phyloP scores from a whole-genome alignment of 2,888 invertebrate species.

The Sepiola atlantica region DNA sequence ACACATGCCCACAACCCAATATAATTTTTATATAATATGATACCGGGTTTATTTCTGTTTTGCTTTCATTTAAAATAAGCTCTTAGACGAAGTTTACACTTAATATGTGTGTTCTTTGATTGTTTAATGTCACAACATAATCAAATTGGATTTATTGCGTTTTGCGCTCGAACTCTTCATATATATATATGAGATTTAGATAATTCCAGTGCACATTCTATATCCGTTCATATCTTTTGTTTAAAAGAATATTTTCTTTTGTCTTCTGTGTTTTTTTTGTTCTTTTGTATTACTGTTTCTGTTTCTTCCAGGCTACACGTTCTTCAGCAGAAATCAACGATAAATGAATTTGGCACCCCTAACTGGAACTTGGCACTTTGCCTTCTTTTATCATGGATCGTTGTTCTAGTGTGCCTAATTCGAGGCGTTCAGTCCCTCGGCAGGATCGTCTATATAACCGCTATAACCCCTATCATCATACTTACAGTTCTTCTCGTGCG shows the following conservation, averaged over 20 bases:
- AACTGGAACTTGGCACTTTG: constrained; percentile 70
- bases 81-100: no score
- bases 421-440: constrained; percentile 74
- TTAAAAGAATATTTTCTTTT: neutral
- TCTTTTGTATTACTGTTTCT: neutral
- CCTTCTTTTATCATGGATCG: constrained; percentile 71
- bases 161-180: no score
- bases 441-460: constrained; percentile 76
- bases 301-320: constrained; percentile 67
- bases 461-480: constrained; percentile 76
- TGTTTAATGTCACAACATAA: no score
- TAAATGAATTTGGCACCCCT: constrained; percentile 70
- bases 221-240: no score
- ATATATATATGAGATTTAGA: no score
- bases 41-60: no score
- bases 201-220: no score
- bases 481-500: constrained; percentile 82
- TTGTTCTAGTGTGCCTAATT: constrained; percentile 71
- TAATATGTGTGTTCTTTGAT: no score
- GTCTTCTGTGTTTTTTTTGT: neutral
- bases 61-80: no score
- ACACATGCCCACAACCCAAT: no score
- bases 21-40: no score
- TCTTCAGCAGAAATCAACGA: constrained; percentile 68
- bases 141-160: no score